These are phyloP conservation scores for Pogonophryne albipinna DNA, from an alignment of 2,797 vertebrate genomes.

Conservation along the genomic window DNA sequence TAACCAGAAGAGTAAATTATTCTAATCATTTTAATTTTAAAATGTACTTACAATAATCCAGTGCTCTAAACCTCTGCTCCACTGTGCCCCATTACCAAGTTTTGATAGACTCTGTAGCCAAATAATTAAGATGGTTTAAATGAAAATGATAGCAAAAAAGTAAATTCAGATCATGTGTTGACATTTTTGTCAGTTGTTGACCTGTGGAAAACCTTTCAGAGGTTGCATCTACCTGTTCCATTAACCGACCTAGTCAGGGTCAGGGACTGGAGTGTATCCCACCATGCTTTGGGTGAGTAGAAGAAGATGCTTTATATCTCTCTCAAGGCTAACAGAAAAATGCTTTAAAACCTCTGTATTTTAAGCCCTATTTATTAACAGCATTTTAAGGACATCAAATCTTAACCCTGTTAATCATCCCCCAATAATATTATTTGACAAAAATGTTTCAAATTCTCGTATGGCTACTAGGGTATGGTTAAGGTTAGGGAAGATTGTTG, in stretches of 20 bases:
- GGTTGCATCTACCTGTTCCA: not conserved
- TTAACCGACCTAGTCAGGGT: not conserved
- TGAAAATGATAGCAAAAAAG: not conserved
- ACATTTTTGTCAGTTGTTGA: not conserved
- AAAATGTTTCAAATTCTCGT: not conserved
- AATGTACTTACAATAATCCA: not conserved
- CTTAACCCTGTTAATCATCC: not conserved
- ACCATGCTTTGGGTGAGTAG: conserved; percentile 1
- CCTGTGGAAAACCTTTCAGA: not conserved
- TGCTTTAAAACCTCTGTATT: not conserved
- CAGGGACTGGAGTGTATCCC: conserved; percentile 2
- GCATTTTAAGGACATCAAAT: not conserved
- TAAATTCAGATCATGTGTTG: not conserved
- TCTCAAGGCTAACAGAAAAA: not conserved
- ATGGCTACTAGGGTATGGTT: not conserved
- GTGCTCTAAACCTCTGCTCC: not conserved
- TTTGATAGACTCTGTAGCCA: not conserved
- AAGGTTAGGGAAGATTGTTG: conserved; percentile 9
- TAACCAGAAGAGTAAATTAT: not conserved
- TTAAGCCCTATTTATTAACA: not conserved
- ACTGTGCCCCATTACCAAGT: not conserved
- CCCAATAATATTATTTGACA: not conserved
- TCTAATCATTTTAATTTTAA: not conserved
- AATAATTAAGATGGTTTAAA: not conserved
- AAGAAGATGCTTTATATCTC: not conserved